phyloP scores from a whole-genome alignment of 2,797 vertebrate genomes.

The Sandelia bainsii region DNA sequence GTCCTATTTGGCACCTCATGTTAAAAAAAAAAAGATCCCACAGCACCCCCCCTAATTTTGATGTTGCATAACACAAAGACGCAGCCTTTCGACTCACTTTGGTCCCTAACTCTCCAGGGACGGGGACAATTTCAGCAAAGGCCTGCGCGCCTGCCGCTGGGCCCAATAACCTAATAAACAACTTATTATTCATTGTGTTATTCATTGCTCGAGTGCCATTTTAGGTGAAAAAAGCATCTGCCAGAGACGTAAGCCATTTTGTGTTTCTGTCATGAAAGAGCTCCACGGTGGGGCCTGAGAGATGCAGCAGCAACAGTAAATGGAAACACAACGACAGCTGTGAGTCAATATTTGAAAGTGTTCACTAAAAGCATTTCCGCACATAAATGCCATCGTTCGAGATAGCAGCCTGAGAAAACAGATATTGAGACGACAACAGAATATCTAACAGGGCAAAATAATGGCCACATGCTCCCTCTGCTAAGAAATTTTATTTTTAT shows the following conservation, averaged over 20 bases:
- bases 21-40: slow-evolving; percentile 24
- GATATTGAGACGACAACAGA: slow-evolving; percentile 47
- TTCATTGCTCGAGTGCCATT: slow-evolving; percentile 46
- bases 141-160: slow-evolving; percentile 6
- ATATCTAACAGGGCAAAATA: slow-evolving; percentile 43
- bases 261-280: slow-evolving; percentile 45
- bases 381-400: slow-evolving; percentile 21
- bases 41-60: slow-evolving; percentile 39
- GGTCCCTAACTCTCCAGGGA: slow-evolving; percentile 40
- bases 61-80: slow-evolving; percentile 24
- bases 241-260: slow-evolving; percentile 56
- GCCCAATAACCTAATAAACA: slow-evolving; percentile 57
- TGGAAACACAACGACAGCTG: slow-evolving; percentile 56
- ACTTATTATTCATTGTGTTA: slow-evolving; percentile 61
- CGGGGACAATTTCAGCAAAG: slow-evolving; percentile 45
- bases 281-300: slow-evolving; percentile 43
- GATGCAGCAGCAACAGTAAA: slow-evolving; percentile 31
- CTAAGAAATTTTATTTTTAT: slow-evolving; percentile 65
- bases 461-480: slow-evolving; percentile 20
- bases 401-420: slow-evolving; percentile 48
- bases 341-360: slow-evolving; percentile 55
- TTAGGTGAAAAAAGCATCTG: slow-evolving; percentile 32
- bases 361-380: slow-evolving; percentile 8
- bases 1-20: slow-evolving; percentile 49
- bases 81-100: slow-evolving; percentile 2